These are phyloP conservation scores for Dasysyrphus albostriatus DNA, from an alignment of 2,888 invertebrate genomes.

Conservation along the genomic window DNA sequence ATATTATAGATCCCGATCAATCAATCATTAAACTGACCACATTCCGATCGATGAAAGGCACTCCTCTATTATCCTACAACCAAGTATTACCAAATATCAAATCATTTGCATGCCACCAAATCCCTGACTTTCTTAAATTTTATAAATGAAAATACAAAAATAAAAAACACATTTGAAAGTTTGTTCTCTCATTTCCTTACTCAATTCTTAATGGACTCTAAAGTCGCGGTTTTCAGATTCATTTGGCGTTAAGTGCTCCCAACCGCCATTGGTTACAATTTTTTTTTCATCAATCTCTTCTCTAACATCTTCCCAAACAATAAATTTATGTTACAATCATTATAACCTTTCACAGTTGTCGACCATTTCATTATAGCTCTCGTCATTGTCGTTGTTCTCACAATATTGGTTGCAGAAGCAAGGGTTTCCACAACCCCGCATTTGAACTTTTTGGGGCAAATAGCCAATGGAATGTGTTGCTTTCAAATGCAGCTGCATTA, in stretches of 20 bases:
- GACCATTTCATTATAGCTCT: neutral
- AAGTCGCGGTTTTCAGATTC: slow-evolving; percentile 48
- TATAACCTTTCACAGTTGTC: neutral
- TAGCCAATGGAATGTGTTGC: slow-evolving; percentile 62
- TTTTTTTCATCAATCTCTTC: slow-evolving; percentile 42
- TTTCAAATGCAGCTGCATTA: slow-evolving; percentile 56
- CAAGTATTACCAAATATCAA: too few relatives aligned
- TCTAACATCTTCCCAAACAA: slow-evolving; percentile 43
- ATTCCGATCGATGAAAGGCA: too few relatives aligned
- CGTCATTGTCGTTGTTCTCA: neutral
- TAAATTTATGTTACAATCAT: slow-evolving; percentile 47
- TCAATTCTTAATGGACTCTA: slow-evolving; percentile 57
- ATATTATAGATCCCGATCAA: too few relatives aligned
- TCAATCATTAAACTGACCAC: too few relatives aligned
- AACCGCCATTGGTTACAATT: slow-evolving; percentile 40
- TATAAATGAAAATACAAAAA: neutral
- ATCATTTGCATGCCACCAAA: neutral
- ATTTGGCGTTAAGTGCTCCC: slow-evolving; percentile 62
- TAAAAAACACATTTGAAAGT: slow-evolving; percentile 27
- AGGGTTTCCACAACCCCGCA: neutral
- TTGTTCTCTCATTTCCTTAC: slow-evolving; percentile 55
- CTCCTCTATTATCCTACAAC: too few relatives aligned
- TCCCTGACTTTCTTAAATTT: neutral
- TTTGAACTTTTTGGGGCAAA: slow-evolving; percentile 16
- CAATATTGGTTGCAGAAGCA: neutral